Base-by-base conservation (phyloP, 2,888 invertebrate species). In the Lithodes maja region DNA sequence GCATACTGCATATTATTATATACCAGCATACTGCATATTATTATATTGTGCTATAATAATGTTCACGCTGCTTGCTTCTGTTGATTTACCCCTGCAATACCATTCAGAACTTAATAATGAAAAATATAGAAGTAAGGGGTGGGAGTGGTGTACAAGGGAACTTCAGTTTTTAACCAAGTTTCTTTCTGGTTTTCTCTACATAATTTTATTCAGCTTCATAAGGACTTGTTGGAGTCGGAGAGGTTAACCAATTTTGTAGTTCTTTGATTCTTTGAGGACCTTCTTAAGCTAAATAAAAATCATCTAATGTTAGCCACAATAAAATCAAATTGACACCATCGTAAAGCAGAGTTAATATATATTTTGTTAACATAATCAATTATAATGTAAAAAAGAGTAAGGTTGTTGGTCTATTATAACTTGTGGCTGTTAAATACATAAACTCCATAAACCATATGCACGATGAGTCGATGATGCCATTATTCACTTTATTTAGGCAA, bases 21-120 rank as follows among this genome's bases (percentile, higher is more conserved):
- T 61, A 61, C 15, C 15, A 61, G 7, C 2, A 61, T 61, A 12
- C 7, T 61, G 7, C 9, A 7, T 79, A 53, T 50, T 53, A 12
- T 49, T 15, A 53, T 55, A 80, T 61, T 80, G 12, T 80, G 61
- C 49, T 61, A 61, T 49, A 17, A 61, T 17, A 61, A 80, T 80
- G 80, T 33, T 17, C 54, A 79, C 5, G 50, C 52, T 52, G 52
- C 50, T 15, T 53, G 52, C 0, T 7, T 53, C 5, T 17, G 5
- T 79, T 78, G 52, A 50, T 78, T 78, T 52, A 33, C 33, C 33
- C 33, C 33, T 33, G 33, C 33, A 33, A 33, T 33, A 33, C 33
- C 33, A 33, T 33, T 33, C 33, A 33, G 33, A 33, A 33, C 33
- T 33, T 33, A 33, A 33, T 33, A 33, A 33, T 7, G 12, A 61